A percentile compares a stretch with the other conserved stretches of the same genome.
These are phyloP conservation scores for Oreotrochilus melanogaster DNA, from an alignment of 2,113 vertebrate genomes.

Conservation along the genomic window DNA sequence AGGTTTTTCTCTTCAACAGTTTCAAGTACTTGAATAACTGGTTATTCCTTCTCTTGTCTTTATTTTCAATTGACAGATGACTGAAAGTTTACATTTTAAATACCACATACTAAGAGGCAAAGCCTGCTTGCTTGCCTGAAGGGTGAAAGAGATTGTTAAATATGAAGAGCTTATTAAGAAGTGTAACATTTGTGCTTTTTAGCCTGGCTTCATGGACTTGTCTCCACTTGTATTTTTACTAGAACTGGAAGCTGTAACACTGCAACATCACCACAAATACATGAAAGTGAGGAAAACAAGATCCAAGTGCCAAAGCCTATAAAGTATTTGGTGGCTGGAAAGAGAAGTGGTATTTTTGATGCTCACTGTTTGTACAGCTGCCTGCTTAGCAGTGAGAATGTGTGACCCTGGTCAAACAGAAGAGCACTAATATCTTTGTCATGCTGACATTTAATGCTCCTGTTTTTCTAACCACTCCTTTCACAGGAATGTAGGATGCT, in stretches of 20 bases:
- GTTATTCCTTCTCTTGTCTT: conserved; percentile 49
- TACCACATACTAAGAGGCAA: background rate
- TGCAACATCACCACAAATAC: conserved; percentile 53
- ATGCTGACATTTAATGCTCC: conserved; percentile 67
- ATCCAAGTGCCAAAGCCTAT: conserved; percentile 51
- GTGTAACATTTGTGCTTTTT: conserved; percentile 34
- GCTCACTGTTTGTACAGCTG: conserved; percentile 77
- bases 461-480: conserved; percentile 58
- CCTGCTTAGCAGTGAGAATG: conserved; percentile 59
- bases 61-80: conserved; percentile 20
- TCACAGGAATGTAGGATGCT: conserved; percentile 93
- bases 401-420: conserved; percentile 53
- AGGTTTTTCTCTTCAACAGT: background rate
- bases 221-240: conserved; percentile 52
- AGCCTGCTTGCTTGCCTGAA: background rate
- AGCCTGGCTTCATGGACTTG: background rate
- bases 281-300: conserved; percentile 69
- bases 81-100: conserved; percentile 16
- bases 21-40: conserved; percentile 4
- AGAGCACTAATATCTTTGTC: conserved; percentile 16
- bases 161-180: background rate
- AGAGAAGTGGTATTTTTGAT: conserved; percentile 47
- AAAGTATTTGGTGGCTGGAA: conserved; percentile 29
- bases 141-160: background rate
- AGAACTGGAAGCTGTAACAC: conserved; percentile 66